Conservation (phyloP, 2,797 vertebrate species). For the Tauraco hartlaubi region DNA sequence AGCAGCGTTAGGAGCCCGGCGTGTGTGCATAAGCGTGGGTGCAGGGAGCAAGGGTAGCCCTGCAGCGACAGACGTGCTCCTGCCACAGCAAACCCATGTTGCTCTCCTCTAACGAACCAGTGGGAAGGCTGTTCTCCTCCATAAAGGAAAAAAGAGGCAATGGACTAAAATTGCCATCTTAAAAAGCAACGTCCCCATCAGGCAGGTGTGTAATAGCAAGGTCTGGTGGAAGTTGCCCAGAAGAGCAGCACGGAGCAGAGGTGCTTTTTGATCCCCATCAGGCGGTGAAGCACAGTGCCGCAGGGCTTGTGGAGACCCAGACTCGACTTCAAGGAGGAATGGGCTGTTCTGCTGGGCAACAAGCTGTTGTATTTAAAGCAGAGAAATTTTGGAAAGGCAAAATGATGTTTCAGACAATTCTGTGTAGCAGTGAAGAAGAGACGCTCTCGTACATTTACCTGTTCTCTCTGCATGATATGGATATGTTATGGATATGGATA, state of each 20-base stretch:
- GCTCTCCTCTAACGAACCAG: neutral
- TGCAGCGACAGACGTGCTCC: neutral
- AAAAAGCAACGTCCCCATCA: neutral
- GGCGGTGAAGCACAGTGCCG: too few species aligned
- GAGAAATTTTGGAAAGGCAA: neutral
- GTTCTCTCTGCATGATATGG: neutral
- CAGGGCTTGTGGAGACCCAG: neutral
- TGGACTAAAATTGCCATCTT: too few species aligned
- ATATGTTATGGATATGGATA: too few species aligned
- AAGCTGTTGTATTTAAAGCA: neutral
- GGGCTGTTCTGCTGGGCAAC: neutral
- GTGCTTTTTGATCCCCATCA: neutral
- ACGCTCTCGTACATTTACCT: neutral
- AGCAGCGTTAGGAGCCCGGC: fast-evolving
- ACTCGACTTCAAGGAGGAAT: neutral
- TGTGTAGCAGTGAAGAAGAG: neutral
- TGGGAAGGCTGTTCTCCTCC: neutral
- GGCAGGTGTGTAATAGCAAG: neutral
- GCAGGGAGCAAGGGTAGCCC: neutral
- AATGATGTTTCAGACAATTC: neutral
- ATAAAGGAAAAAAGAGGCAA: neutral
- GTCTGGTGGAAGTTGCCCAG: neutral
- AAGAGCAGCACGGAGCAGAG: neutral
- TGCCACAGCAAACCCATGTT: neutral
- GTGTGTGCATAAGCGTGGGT: fast-evolving